Conservation (phyloP, 2,113 vertebrate species). For the Rostratula benghalensis region DNA sequence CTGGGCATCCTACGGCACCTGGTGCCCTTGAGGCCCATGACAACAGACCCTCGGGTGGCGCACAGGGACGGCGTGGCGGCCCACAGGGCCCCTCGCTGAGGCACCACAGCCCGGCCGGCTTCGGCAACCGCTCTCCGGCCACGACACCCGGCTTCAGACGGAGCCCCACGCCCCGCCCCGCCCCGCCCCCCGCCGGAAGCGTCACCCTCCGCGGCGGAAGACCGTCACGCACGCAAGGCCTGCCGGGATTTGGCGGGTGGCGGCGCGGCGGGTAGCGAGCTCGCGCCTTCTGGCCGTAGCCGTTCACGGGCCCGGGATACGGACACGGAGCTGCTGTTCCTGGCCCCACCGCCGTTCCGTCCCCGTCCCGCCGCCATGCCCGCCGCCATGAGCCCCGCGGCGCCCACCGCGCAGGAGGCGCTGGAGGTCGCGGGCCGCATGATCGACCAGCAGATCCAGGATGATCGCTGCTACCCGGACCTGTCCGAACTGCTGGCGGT, state of each 20-base stretch:
- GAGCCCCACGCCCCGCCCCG: background rate
- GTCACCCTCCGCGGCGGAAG: fast-evolving
- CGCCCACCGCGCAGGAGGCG: conserved; percentile 82
- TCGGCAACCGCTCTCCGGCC: fast-evolving
- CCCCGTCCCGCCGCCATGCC: too few species aligned
- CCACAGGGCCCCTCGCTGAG: fast-evolving
- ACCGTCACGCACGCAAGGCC: background rate
- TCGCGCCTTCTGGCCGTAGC: background rate
- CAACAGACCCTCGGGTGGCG: too few species aligned
- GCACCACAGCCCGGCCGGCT: background rate
- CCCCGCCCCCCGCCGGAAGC: fast-evolving
- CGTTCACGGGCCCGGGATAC: too few species aligned
- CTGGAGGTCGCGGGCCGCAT: conserved; percentile 86
- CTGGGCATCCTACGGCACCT: fast-evolving
- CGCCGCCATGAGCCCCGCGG: too few species aligned
- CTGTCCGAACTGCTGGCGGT: conserved; percentile 90
- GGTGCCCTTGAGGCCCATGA: background rate
- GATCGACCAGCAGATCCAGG: conserved; percentile 89
- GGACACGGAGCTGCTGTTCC: too few species aligned
- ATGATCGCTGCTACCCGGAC: conserved; percentile 91
- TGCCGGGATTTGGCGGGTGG: conserved; percentile 3
- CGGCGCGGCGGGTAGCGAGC: too few species aligned
- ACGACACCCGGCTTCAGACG: fast-evolving
- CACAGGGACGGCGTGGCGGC: fast-evolving
- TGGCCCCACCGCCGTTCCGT: too few species aligned